A percentile compares a stretch with the other conserved stretches of the same genome.
phyloP scores from a whole-genome alignment of 2,113 vertebrate species.

The Gymnogyps californianus region DNA sequence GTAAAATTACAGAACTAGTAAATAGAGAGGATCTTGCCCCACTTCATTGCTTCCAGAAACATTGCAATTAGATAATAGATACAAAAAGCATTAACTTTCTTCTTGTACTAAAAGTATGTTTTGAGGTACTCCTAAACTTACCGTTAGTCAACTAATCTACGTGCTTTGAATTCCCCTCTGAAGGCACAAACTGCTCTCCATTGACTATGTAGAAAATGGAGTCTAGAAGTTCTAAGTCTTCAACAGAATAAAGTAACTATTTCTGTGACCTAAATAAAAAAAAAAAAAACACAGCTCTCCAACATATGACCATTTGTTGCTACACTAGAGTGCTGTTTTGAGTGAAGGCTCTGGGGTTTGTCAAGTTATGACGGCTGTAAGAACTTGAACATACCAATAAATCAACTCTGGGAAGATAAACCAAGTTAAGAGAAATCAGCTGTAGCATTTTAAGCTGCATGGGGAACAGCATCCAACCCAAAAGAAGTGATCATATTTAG shows the following conservation, averaged over 20 bases:
- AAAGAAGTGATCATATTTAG: neutral
- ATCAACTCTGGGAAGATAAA: neutral
- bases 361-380: neutral
- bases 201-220: neutral
- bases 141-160: neutral
- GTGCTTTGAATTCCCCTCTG: neutral
- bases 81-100: neutral
- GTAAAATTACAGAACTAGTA: neutral
- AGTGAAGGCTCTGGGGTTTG: neutral
- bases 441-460: neutral
- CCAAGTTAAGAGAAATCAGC: neutral
- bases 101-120: neutral
- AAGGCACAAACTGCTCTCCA: neutral
- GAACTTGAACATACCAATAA: constrained; percentile 4
- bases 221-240: neutral
- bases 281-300: neutral
- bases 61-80: neutral
- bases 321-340: neutral
- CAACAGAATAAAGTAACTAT: neutral
- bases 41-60: neutral
- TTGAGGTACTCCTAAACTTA: neutral
- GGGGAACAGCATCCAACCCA: neutral
- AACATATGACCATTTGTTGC: neutral
- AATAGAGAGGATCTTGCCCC: neutral
- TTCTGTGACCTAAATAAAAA: neutral